Conservation (phyloP, 2,888 invertebrate species). For the Drosophila fulvimacula region DNA sequence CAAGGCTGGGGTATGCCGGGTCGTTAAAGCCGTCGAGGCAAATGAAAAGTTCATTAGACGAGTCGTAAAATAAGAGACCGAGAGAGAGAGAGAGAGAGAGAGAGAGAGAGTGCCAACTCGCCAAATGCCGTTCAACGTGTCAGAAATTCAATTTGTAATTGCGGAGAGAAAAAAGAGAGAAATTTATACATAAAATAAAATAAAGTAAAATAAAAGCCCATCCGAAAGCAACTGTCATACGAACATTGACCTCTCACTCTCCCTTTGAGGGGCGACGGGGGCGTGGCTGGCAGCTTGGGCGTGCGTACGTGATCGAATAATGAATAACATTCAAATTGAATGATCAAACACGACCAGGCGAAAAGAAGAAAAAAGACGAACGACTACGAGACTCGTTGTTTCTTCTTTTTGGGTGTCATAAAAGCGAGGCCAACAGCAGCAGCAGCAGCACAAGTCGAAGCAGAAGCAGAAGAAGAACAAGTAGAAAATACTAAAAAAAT, state of each 20-base stretch:
- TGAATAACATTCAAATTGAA: constrained; percentile 82
- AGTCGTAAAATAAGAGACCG: constrained; percentile 55
- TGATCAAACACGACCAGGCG: constrained; percentile 74
- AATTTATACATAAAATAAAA: not conserved
- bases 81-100: not conserved
- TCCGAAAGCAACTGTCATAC: constrained; percentile 59
- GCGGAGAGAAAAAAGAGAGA: constrained; percentile 19
- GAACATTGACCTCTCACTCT: constrained; percentile 70
- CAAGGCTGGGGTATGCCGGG: constrained; percentile 7
- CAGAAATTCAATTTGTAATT: constrained; percentile 78
- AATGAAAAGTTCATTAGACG: constrained; percentile 78
- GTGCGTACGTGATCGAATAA: constrained; percentile 78
- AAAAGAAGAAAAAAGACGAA: not conserved
- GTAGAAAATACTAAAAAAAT: constrained; percentile 26
- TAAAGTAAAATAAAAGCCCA: constrained; percentile 15
- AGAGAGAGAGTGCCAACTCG: constrained; percentile 22
- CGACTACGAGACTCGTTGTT: constrained; percentile 31
- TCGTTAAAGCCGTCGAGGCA: constrained; percentile 54
- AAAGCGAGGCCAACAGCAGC: constrained; percentile 62
- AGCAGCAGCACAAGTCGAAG: not conserved
- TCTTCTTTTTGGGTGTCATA: constrained; percentile 68
- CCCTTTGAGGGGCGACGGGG: not conserved
- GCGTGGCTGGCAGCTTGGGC: constrained; percentile 53
- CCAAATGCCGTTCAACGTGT: constrained; percentile 63
- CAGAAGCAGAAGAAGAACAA: constrained; percentile 12